These are phyloP conservation scores for Alosa alosa DNA, from an alignment of 2,113 vertebrate species.

Conservation along the genomic window DNA sequence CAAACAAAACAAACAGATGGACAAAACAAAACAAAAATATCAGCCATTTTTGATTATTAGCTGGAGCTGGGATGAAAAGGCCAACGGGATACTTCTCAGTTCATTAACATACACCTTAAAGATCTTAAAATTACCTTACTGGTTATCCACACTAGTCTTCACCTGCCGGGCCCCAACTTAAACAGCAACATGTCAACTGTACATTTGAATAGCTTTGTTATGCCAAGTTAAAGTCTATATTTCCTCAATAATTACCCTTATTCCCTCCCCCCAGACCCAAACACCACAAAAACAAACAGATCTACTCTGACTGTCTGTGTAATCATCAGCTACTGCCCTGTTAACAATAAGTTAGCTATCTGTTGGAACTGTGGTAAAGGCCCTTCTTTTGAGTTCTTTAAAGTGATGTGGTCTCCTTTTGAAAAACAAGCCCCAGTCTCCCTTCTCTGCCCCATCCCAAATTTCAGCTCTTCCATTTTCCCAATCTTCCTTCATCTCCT, in stretches of 20 bases:
- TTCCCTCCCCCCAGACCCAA: neutral
- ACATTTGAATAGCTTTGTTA: constrained; percentile 7
- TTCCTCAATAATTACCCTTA: neutral
- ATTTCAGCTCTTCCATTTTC: neutral
- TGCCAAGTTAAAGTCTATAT: neutral
- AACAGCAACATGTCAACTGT: neutral
- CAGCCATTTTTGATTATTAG: neutral
- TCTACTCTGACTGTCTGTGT: neutral
- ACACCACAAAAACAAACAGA: neutral
- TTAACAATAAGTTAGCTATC: constrained; percentile 8
- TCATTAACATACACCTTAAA: neutral
- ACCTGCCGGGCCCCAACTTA: neutral
- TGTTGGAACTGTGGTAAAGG: neutral
- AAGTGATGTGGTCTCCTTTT: constrained; percentile 9
- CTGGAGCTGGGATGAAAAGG: constrained; percentile 3
- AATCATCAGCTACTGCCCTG: constrained; percentile 4
- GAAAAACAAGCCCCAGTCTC: neutral
- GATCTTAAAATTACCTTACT: neutral
- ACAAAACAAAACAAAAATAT: neutral
- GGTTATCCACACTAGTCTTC: neutral
- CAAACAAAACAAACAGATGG: neutral
- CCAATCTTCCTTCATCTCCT: constrained; percentile 39
- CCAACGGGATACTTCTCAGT: neutral
- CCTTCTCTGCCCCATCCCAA: neutral
- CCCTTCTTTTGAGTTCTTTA: constrained; percentile 12